Conservation (phyloP, 2,113 vertebrate species). For the Mionectes macconnelli region DNA sequence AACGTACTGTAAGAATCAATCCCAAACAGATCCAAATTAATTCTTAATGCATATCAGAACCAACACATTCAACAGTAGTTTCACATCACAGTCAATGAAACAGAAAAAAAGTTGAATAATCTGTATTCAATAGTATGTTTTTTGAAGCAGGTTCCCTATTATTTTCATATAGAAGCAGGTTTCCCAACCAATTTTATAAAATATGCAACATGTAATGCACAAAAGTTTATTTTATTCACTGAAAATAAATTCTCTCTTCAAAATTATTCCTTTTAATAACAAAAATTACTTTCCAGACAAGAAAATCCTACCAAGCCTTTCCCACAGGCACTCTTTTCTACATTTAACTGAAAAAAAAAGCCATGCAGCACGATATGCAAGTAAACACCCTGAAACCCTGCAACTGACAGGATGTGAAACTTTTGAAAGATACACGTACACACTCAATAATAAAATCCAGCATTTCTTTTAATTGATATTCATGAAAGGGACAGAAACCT, state of each 20-base stretch:
- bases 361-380: fast-evolving
- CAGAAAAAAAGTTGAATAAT: neutral
- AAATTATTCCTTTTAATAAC: neutral
- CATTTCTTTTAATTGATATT: neutral
- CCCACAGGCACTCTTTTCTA: neutral
- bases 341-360: neutral
- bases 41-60: neutral
- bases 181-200: neutral
- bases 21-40: neutral
- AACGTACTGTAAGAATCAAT: neutral
- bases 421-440: neutral
- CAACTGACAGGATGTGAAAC: neutral
- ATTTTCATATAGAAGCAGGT: neutral
- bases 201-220: fast-evolving
- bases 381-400: neutral
- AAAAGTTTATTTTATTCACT: neutral
- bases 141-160: neutral
- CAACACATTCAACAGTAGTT: neutral
- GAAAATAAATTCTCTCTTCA: neutral
- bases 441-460: neutral
- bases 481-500: neutral
- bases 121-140: neutral
- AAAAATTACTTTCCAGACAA: neutral
- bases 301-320: neutral
- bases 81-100: neutral